Evolutionary conservation across 2,888 invertebrate species (phyloP).

Genomic region (Ophion costatus): DNA sequence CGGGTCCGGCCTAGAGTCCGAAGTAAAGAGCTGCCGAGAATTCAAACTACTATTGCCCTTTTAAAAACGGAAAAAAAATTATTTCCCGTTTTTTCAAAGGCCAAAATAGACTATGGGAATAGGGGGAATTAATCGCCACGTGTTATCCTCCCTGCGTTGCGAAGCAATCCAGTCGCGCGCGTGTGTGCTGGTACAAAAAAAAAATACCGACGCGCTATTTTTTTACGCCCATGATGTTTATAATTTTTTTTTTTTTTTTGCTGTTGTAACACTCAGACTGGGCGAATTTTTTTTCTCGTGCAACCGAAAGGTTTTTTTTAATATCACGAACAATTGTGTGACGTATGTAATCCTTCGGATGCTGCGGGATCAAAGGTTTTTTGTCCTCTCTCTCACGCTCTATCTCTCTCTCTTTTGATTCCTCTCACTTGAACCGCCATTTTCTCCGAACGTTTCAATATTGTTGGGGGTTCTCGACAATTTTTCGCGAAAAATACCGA

Average conservation of each 20-base stretch:
- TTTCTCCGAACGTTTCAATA: slow-evolving; percentile 23
- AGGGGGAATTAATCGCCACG: slow-evolving; percentile 26
- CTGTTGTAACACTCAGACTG: not conserved
- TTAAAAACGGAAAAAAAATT: slow-evolving; percentile 1
- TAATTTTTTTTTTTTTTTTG: slow-evolving; percentile 4
- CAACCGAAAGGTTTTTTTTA: slow-evolving; percentile 38
- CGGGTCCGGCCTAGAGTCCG: not conserved
- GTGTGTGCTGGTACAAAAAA: slow-evolving; percentile 6
- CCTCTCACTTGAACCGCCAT: not conserved
- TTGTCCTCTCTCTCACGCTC: slow-evolving; percentile 4
- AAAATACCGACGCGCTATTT: slow-evolving; percentile 17
- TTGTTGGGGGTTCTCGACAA: slow-evolving; percentile 16
- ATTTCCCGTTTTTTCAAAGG: not conserved
- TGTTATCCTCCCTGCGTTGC: slow-evolving; percentile 11
- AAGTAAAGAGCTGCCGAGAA: not conserved
- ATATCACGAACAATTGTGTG: slow-evolving; percentile 34
- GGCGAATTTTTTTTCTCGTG: slow-evolving; percentile 29
- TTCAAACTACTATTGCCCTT: slow-evolving; percentile 11
- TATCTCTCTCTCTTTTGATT: not conserved
- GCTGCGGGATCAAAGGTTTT: slow-evolving; percentile 9
- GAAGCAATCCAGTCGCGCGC: slow-evolving; percentile 4
- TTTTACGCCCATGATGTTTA: slow-evolving; percentile 9
- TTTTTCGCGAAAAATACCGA: slow-evolving; percentile 27
- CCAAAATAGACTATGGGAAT: slow-evolving; percentile 36
- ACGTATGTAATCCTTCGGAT: slow-evolving; percentile 47